A percentile compares a stretch with the other conserved stretches of the same genome.
Evolutionary conservation across 64 coral and sea anemone genomes (phyloP).

Genomic region (Pocillopora damicornis): DNA sequence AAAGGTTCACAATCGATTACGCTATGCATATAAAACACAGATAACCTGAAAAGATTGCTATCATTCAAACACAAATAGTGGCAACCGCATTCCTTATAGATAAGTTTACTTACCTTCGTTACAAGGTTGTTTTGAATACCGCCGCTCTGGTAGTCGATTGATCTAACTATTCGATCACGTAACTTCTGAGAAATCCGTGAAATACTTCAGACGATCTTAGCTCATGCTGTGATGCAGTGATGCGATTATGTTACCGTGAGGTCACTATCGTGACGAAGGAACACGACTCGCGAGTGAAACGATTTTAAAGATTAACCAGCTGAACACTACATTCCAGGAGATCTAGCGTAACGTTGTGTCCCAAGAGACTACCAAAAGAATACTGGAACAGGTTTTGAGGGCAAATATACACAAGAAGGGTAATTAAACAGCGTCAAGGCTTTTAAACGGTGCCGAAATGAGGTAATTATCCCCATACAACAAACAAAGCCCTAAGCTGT

Average conservation of each 20-base stretch:
- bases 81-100: too few species aligned
- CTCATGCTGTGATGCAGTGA: conserved; percentile 5
- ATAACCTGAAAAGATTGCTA: too few species aligned
- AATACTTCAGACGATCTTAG: background rate
- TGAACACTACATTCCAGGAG: background rate
- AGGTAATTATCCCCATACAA: conserved; percentile 3
- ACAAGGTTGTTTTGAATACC: too few species aligned
- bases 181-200: too few species aligned
- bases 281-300: background rate
- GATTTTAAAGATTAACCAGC: conserved; percentile 13
- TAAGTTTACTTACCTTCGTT: too few species aligned
- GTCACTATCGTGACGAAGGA: background rate
- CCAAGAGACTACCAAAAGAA: background rate
- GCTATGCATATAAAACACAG: too few species aligned
- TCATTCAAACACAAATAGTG: too few species aligned
- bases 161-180: background rate
- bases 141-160: background rate
- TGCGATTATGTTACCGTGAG: background rate
- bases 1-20: too few species aligned
- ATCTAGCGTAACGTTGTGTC: conserved; percentile 12
- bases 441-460: background rate
- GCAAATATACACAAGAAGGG: background rate
- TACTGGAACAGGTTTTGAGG: background rate
- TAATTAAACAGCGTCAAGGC: background rate
- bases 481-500: conserved; percentile 12